These are phyloP conservation scores for Ditylenchus weischeri DNA, from an alignment of 2,888 invertebrate species.

Conservation along the genomic window DNA sequence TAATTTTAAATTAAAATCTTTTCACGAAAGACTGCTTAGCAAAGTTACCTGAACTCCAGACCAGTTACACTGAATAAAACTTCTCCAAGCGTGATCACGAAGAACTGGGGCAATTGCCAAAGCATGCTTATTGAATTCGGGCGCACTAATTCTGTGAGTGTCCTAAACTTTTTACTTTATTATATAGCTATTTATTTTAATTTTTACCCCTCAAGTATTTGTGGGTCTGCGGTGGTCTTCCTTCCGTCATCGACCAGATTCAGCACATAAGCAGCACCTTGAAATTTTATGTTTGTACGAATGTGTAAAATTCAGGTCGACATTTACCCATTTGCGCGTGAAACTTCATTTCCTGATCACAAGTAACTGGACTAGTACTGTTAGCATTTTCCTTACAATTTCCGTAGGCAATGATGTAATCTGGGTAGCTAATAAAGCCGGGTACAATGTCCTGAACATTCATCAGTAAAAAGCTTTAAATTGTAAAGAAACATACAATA, in stretches of 20 bases:
- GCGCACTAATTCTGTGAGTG: slow-evolving; percentile 34
- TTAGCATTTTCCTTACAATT: slow-evolving; percentile 27
- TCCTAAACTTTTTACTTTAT: too few relatives aligned
- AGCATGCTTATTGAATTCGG: slow-evolving; percentile 50
- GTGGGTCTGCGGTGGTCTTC: background rate
- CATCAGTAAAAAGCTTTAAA: slow-evolving; percentile 9
- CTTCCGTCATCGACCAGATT: slow-evolving; percentile 1
- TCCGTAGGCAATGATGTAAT: slow-evolving; percentile 44
- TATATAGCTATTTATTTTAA: too few relatives aligned
- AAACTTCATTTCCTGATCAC: slow-evolving; percentile 3
- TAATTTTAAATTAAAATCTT: too few relatives aligned
- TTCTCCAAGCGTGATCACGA: slow-evolving; percentile 86
- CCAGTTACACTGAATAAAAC: slow-evolving; percentile 94
- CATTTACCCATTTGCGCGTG: background rate
- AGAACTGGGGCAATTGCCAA: slow-evolving; percentile 81
- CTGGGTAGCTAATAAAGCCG: slow-evolving; percentile 42
- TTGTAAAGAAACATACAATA: background rate
- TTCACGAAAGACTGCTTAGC: background rate
- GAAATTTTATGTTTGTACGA: background rate
- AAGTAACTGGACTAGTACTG: background rate
- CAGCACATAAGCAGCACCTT: slow-evolving; percentile 13
- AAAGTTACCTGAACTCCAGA: slow-evolving; percentile 74
- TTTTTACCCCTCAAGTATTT: too few relatives aligned
- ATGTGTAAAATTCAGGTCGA: too few relatives aligned
- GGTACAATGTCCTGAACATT: slow-evolving; percentile 41